Evolutionary conservation across 2,888 invertebrate genomes (phyloP), one percentile per base, ranked within the genome.

Genomic region (Carabus problematicus): DNA sequence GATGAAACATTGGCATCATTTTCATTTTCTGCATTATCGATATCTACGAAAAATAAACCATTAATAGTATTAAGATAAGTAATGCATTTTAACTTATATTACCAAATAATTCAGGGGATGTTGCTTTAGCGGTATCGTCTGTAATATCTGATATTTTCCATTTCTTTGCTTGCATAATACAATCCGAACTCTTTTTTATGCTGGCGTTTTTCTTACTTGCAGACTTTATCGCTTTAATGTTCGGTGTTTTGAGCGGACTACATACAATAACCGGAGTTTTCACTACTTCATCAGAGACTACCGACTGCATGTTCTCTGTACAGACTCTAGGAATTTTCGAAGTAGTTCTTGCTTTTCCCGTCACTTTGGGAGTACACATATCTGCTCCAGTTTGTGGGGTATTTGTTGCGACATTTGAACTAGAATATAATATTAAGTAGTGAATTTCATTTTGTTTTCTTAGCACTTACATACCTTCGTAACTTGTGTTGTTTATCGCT

Each of bases 251-350:
- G 7, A 39, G 49, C 18, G 55, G 55, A 7, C 47, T 40, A 58
- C 52, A 41, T n/a, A 52, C 6, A n/a, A 14, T 45, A 18, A 58
- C 66, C n/a, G 66, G 66, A 47, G 66, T 66, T n/a, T 47, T 47
- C n/a, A 66, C 66, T 29, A 9, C 6, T 11, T 16, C 19, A 55
- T 18, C 2, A 45, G 43, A 39, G 6, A 40, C 29, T 47, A 39
- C 18, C 2, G 29, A 29, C 6, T 29, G 29, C 2, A 29, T 6
- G 29, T 29, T 29, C 29, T 29, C 41, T 12, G n/a, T n/a, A n/a
- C 41, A 12, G n/a, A 41, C 16, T 11, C 40, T 18, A 7, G 59
- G 39, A 8, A 29, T 63, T 18, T n/a, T 45, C 29, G 29, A 19
- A 8, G 1, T 18, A 11, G 19, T n/a, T n/a, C 12, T 56, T 39